Conservation (phyloP, 2,888 invertebrate genomes). For the Auanema freiburgensis region DNA sequence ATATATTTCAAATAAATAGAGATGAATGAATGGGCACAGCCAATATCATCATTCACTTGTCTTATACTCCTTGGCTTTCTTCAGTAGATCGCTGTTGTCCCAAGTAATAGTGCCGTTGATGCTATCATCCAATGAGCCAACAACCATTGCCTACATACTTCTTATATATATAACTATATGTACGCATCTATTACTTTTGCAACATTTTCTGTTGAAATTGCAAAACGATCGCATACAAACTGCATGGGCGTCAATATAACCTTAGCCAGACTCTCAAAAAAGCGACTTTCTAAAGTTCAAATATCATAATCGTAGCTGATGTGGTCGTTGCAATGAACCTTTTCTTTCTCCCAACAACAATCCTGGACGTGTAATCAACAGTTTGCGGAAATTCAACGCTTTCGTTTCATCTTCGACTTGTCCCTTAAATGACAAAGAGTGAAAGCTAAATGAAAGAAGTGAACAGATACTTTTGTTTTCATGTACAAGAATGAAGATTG, state of each 20-base stretch:
- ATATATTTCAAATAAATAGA: too few species aligned
- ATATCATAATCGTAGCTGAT: not conserved
- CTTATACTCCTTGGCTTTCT: constrained; percentile 28
- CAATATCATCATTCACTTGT: too few species aligned
- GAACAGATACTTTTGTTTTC: constrained; percentile 66
- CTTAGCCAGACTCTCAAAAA: constrained; percentile 22
- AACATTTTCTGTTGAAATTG: constrained; percentile 31
- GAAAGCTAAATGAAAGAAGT: not conserved
- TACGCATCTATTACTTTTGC: constrained; percentile 22
- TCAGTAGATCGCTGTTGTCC: constrained; percentile 31
- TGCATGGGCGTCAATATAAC: constrained; percentile 34
- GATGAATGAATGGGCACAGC: too few species aligned
- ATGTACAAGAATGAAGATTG: constrained; percentile 67
- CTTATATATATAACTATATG: not conserved
- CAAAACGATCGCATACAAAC: constrained; percentile 24
- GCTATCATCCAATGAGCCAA: constrained; percentile 21
- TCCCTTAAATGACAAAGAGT: constrained; percentile 22
- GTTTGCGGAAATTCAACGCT: constrained; percentile 40
- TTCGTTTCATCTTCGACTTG: constrained; percentile 39
- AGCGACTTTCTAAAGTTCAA: constrained; percentile 22
- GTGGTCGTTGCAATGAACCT: not conserved
- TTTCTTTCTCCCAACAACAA: constrained; percentile 31
- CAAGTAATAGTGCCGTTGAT: constrained; percentile 25
- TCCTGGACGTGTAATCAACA: constrained; percentile 41
- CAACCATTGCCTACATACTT: constrained; percentile 29